phyloP scores from a whole-genome alignment of 64 coral and sea anemone genomes.

The Porites australiensis region DNA sequence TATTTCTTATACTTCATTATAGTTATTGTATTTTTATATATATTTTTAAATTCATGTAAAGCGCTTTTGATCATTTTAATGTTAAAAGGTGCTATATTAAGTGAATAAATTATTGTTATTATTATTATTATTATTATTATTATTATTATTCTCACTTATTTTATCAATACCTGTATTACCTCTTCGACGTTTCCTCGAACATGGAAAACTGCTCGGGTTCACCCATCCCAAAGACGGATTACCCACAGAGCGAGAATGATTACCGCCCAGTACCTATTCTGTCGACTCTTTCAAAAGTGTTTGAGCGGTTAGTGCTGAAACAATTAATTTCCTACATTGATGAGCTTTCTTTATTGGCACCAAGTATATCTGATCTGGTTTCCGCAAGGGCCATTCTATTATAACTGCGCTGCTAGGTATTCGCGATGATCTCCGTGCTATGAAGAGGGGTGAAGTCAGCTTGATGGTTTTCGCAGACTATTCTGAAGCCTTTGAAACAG shows the following conservation, averaged over 20 bases:
- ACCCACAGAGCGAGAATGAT: background rate
- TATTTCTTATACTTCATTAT: too few relatives aligned
- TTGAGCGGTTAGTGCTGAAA: background rate
- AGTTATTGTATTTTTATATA: too few relatives aligned
- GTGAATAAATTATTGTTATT: too few relatives aligned
- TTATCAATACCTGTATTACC: background rate
- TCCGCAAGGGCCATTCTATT: too few relatives aligned
- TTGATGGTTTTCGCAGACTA: background rate
- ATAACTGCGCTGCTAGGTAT: too few relatives aligned
- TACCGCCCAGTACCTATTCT: background rate
- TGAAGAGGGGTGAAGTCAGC: too few relatives aligned
- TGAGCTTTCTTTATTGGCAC: background rate
- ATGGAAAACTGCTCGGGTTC: background rate
- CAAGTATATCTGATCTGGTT: background rate
- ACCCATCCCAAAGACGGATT: background rate
- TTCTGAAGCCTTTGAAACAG: background rate
- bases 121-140: too few relatives aligned
- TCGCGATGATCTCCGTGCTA: background rate
- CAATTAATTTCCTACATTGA: background rate
- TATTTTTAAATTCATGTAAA: too few relatives aligned
- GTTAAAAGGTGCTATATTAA: too few relatives aligned
- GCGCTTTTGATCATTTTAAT: too few relatives aligned
- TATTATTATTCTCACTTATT: background rate
- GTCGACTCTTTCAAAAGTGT: background rate
- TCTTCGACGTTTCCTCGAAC: background rate